Percentiles rank a stretch among this genome's conserved stretches.
Evolutionary conservation across 2,797 vertebrate species (phyloP).

Genomic region (Lophius americanus): DNA sequence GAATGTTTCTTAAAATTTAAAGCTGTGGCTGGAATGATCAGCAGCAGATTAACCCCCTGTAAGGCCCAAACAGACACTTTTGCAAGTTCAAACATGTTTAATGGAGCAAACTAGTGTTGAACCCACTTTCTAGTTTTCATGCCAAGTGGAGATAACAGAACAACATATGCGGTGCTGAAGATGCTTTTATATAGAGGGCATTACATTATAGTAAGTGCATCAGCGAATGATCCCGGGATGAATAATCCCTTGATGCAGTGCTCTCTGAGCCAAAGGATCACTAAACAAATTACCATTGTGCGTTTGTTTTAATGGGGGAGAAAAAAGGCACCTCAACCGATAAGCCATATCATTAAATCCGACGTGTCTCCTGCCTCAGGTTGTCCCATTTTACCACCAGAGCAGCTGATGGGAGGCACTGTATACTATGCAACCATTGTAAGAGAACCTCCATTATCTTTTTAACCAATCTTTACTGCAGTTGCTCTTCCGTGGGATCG

Average conservation of each 20-base stretch:
- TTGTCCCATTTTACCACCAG: too few relatives aligned
- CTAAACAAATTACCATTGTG: slow-evolving; percentile 1
- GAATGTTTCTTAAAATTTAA: slow-evolving; percentile 28
- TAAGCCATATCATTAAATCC: too few relatives aligned
- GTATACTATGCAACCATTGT: too few relatives aligned
- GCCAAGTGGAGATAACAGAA: neutral
- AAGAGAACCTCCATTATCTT: too few relatives aligned
- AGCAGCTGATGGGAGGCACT: too few relatives aligned
- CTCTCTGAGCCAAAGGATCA: neutral
- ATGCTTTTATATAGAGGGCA: slow-evolving; percentile 42
- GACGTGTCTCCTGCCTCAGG: too few relatives aligned
- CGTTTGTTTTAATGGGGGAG: neutral
- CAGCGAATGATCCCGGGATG: neutral
- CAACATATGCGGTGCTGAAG: neutral
- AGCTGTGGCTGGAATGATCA: slow-evolving; percentile 15
- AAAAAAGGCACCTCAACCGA: neutral
- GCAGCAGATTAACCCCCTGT: neutral
- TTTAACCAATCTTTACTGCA: too few relatives aligned
- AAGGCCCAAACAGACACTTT: slow-evolving; percentile 4
- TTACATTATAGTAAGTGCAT: slow-evolving; percentile 5
- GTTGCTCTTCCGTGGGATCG: too few relatives aligned
- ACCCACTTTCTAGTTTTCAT: too few relatives aligned
- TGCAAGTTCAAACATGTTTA: neutral
- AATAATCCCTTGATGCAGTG: slow-evolving; percentile 15
- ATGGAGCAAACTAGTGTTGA: neutral